A percentile compares a stretch with the other conserved stretches of the same genome.
Evolutionary conservation across 1,140 invertebrate genomes (phyloP).

Genomic region (Macrotrachela quadricornifera): DNA sequence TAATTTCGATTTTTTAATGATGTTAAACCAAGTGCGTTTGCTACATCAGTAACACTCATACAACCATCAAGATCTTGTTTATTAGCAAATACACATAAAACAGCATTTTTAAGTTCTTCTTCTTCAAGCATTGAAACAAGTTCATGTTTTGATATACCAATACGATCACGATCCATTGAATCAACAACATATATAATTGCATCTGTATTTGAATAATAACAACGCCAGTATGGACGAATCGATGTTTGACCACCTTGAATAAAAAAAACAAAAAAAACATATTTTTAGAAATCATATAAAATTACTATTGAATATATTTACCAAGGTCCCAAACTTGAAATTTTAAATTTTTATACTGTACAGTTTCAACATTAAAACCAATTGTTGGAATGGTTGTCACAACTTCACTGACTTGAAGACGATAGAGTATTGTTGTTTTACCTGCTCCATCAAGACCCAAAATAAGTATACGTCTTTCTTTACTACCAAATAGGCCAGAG

Average conservation of each 20-base stretch:
- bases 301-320: too few relatives aligned
- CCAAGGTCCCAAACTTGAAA: constrained; percentile 99
- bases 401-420: constrained; percentile 91
- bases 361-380: constrained; percentile 99
- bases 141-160: constrained; percentile 95
- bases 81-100: constrained; percentile 89
- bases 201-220: constrained; percentile 98
- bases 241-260: constrained; percentile 4
- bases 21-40: constrained; percentile 78
- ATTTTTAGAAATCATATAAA: too few relatives aligned
- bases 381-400: constrained; percentile 98
- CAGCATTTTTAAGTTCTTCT: constrained; percentile 80
- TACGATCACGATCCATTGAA: constrained; percentile 87
- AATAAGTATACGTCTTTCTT: constrained; percentile 93
- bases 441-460: constrained; percentile 68
- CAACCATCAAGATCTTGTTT: constrained; percentile 97
- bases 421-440: constrained; percentile 96
- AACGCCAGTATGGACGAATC: constrained; percentile 81
- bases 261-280: too few relatives aligned
- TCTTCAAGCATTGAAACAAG: constrained; percentile 88
- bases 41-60: constrained; percentile 81
- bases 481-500: constrained; percentile 63
- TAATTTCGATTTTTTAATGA: constrained; percentile 86
- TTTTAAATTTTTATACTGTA: constrained; percentile 92
- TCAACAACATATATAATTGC: constrained; percentile 99